Evolutionary conservation across 2,888 invertebrate species (phyloP).

Genomic region (Allacma fusca): DNA sequence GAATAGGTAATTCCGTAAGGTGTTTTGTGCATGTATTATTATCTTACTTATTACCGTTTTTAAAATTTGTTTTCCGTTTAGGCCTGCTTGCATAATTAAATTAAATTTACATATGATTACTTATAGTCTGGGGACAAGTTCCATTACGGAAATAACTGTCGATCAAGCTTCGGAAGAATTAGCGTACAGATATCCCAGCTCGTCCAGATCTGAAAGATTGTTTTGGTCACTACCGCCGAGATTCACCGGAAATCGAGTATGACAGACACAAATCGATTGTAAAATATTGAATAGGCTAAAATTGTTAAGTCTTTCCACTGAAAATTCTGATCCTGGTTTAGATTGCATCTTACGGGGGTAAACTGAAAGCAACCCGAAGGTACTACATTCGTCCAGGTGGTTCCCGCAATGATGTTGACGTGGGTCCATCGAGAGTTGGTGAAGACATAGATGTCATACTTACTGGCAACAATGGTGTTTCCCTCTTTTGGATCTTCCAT

Average conservation of each 20-base stretch:
- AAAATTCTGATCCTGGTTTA: constrained; percentile 63
- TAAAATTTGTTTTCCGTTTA: no score
- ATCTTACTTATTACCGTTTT: no score
- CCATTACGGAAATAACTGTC: constrained; percentile 53
- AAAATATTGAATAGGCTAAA: not conserved
- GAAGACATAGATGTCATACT: constrained; percentile 84
- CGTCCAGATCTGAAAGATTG: constrained; percentile 66
- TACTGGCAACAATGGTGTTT: constrained; percentile 75
- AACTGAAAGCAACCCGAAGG: constrained; percentile 76
- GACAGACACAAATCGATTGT: not conserved
- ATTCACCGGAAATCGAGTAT: constrained; percentile 70
- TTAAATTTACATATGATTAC: no score
- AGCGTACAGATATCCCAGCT: constrained; percentile 54
- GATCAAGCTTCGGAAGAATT: constrained; percentile 52
- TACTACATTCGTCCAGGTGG: constrained; percentile 70
- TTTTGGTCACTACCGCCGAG: constrained; percentile 80
- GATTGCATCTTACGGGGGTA: constrained; percentile 87
- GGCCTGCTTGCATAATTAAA: no score
- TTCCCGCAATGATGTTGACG: constrained; percentile 63
- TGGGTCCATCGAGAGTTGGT: constrained; percentile 66
- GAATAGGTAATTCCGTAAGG: constrained; percentile 66
- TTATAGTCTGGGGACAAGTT: no score
- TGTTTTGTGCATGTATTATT: no score
- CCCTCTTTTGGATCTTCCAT: constrained; percentile 79
- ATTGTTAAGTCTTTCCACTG: constrained; percentile 49